Evolutionary conservation across 2,113 vertebrate species (phyloP).

Genomic region (Herpailurus yagouaroundi): DNA sequence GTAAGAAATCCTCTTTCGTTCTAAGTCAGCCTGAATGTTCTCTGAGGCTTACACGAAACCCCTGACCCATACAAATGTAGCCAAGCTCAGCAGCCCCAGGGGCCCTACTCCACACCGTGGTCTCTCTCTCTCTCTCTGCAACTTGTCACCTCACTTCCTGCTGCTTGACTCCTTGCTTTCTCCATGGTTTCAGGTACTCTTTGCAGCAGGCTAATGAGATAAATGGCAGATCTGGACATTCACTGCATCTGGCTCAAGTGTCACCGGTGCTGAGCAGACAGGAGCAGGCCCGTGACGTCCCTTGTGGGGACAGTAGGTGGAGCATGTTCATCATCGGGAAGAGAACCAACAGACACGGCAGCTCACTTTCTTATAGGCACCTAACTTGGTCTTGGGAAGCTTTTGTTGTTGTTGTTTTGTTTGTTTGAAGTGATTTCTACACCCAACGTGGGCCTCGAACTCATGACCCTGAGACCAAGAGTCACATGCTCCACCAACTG

Average conservation of each 20-base stretch:
- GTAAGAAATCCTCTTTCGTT: background rate
- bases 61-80: background rate
- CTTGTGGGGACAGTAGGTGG: background rate
- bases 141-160: background rate
- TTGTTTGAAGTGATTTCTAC: background rate
- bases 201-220: background rate
- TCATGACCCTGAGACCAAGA: background rate
- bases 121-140: background rate
- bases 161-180: background rate
- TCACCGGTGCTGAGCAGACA: background rate
- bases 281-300: background rate
- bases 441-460: background rate
- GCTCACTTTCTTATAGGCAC: background rate
- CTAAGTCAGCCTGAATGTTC: conserved; percentile 8
- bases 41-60: conserved; percentile 9
- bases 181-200: background rate
- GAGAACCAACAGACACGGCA: background rate
- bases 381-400: background rate
- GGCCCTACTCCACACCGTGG: background rate
- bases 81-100: background rate
- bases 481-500: background rate
- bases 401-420: background rate
- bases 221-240: background rate
- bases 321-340: background rate
- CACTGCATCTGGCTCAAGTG: background rate